These are phyloP conservation scores for Danio jaintianensis DNA, from an alignment of 2,797 vertebrate genomes.

Conservation along the genomic window DNA sequence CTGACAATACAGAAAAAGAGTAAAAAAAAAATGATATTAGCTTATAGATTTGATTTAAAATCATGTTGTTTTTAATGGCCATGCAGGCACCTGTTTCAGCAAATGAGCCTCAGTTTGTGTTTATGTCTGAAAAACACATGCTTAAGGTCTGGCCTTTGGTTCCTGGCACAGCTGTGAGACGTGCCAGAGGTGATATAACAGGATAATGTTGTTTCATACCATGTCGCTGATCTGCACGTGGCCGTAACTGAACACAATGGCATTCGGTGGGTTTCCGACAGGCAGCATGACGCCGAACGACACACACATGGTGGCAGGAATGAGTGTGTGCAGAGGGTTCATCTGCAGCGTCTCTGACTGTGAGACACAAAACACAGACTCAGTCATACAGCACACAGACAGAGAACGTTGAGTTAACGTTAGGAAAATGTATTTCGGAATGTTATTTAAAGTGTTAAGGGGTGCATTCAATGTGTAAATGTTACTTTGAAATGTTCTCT, in stretches of 20 bases:
- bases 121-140: slow-evolving; percentile 24
- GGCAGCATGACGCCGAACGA: slow-evolving; percentile 98
- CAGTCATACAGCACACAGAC: no score
- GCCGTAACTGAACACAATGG: slow-evolving; percentile 98
- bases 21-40: no score
- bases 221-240: slow-evolving; percentile 97
- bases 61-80: no score
- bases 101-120: neutral
- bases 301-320: slow-evolving; percentile 97
- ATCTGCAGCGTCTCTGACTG: slow-evolving; percentile 95
- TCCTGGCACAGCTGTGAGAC: slow-evolving; percentile 16
- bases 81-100: neutral
- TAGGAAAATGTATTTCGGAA: no score
- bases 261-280: slow-evolving; percentile 97
- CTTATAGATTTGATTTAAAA: no score
- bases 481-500: no score
- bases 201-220: slow-evolving; percentile 77
- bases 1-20: no score
- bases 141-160: slow-evolving; percentile 5
- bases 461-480: no score
- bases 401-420: no score
- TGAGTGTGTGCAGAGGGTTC: slow-evolving; percentile 95
- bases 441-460: no score
- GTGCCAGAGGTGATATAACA: slow-evolving; percentile 9
- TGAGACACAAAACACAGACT: neutral